Conservation (phyloP, 1,140 invertebrate genomes). For the Leptoteleia sp. region DNA sequence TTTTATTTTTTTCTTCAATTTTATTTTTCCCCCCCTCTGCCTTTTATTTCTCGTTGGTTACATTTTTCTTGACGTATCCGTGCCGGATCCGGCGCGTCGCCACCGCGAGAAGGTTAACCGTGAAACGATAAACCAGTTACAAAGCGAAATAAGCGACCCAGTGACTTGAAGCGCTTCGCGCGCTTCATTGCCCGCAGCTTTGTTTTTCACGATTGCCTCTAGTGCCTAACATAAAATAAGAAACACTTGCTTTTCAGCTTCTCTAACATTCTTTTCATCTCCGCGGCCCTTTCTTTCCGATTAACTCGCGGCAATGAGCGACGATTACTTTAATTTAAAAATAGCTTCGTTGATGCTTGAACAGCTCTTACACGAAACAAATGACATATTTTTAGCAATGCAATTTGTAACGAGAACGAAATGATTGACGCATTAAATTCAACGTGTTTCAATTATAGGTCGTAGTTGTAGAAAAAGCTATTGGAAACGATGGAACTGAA, state of each 20-base stretch:
- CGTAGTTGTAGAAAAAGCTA: no score
- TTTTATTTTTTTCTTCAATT: slow-evolving; percentile 66
- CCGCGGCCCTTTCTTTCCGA: slow-evolving; percentile 21
- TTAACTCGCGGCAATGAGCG: slow-evolving; percentile 6
- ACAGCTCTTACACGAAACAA: neutral
- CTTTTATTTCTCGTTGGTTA: slow-evolving; percentile 9
- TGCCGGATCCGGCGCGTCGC: neutral
- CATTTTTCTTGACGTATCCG: slow-evolving; percentile 33
- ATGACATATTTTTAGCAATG: no score
- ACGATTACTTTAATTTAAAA: slow-evolving; percentile 30
- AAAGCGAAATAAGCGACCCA: slow-evolving; percentile 32
- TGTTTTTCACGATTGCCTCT: slow-evolving; percentile 61
- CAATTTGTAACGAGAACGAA: no score
- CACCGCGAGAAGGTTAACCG: slow-evolving; percentile 32
- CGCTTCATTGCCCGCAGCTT: slow-evolving; percentile 61
- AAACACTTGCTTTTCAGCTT: slow-evolving; percentile 37
- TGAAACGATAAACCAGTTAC: slow-evolving; percentile 50
- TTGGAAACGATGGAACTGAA: no score
- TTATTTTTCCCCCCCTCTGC: slow-evolving; percentile 13
- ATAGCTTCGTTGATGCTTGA: slow-evolving; percentile 19
- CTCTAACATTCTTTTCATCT: slow-evolving; percentile 19
- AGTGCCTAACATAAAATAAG: slow-evolving; percentile 58
- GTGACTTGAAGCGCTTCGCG: slow-evolving; percentile 43
- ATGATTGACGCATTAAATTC: no score
- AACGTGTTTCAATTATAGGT: no score